Base-by-base conservation (phyloP, 1,140 invertebrate genomes). In the Leptinotarsa defecta region DNA sequence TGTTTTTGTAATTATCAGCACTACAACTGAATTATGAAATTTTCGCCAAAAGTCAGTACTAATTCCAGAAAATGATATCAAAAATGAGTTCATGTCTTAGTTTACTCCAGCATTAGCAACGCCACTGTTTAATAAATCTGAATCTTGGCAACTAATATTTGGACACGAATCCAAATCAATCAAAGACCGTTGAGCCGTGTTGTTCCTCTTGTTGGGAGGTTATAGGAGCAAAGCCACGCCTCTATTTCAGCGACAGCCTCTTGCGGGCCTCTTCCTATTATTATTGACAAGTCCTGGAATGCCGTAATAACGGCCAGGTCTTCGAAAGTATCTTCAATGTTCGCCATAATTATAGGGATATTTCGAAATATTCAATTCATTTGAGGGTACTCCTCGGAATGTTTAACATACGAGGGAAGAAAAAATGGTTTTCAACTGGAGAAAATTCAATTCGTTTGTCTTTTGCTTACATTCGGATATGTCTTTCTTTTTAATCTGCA, bases 271-370 rank as follows among this genome's bases (percentile, higher is more conserved):
- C 52, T 57, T 57, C 13, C 52, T 57, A 57, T 57, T 57, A 57
- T 57, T 57, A 57, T 57, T 57, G 52, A 57, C 52, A 57, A 57
- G 52, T 57, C 17, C 52, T 17, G 52, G 52, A 57, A 57, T 57
- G 52, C 52, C 17, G 52, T 57, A 57, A 57, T 57, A 57, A 15
- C 15, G n/a, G 52, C 15, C 52, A 19, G 13, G 52, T 57, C 52
- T 57, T 57, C n/a, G 13, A 19, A 57, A 57, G 13, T 57, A 57
- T 57, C n/a, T 57, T 5, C n/a, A 17, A 57, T n/a, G 52, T 19
- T 17, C 52, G 52, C 52, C 52, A 57, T 57, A 57, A 57, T 57
- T 57, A 57, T 57, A 57, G 52, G n/a, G 17, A 15, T 17, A 57
- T 57, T 57, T n/a, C n/a, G 52, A 57, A 57, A 57, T 15, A 19